Evolutionary conservation across 2,888 invertebrate genomes (phyloP).

Genomic region (Stenchaetothrips biformis): DNA sequence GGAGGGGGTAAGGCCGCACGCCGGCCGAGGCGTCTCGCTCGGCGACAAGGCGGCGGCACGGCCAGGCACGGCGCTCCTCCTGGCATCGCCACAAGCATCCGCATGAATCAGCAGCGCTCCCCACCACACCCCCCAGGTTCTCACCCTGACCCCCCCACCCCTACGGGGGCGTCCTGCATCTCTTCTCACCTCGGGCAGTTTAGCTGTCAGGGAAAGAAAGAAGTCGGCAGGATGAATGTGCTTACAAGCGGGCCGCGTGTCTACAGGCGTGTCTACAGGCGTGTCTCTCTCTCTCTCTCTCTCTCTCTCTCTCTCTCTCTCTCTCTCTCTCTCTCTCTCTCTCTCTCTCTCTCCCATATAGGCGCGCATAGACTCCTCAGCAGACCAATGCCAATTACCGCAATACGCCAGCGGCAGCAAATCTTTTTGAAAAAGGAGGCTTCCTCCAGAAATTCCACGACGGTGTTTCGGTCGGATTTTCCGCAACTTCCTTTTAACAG

Average conservation of each 20-base stretch:
- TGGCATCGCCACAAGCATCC: conserved; percentile 7
- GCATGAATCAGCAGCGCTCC: neutral
- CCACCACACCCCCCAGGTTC: neutral
- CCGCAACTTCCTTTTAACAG: too few relatives aligned
- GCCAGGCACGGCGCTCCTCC: neutral
- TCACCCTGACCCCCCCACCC: neutral
- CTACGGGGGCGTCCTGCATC: neutral
- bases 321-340: neutral
- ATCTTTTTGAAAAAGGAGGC: too few relatives aligned
- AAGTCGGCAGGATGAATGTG: neutral
- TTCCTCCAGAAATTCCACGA: too few relatives aligned
- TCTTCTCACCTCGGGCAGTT: neutral
- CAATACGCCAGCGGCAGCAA: too few relatives aligned
- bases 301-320: neutral
- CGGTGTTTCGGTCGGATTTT: too few relatives aligned
- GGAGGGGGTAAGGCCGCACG: neutral
- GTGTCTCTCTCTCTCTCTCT: neutral
- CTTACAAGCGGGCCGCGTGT: neutral
- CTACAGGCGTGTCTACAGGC: neutral
- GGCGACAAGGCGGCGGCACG: neutral
- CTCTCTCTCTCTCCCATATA: neutral
- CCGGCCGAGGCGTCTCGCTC: neutral
- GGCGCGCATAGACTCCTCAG: too few relatives aligned
- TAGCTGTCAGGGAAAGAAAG: neutral
- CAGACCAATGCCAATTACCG: too few relatives aligned